Evolutionary conservation across 30 jellyfish, hydroid and myxozoan genomes (phyloP), one percentile per base, ranked within the genome.

Genomic region (Turritopsis rubra): DNA sequence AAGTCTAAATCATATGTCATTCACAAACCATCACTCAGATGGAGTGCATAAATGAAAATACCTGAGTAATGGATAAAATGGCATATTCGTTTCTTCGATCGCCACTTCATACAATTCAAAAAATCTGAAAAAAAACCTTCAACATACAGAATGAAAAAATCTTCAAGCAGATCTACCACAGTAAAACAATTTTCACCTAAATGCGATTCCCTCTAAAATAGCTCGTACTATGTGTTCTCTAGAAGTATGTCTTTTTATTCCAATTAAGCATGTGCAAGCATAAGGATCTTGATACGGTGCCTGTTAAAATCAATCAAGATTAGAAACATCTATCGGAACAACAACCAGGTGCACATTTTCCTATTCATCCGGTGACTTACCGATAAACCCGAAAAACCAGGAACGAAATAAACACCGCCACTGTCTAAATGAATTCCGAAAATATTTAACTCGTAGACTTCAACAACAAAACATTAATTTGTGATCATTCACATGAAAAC

Each of bases 151-250:
- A 74, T 7, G 9, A 65, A 30, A 18, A n/a, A n/a, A n/a, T n/a
- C n/a, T n/a, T n/a, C n/a, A n/a, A n/a, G n/a, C n/a, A n/a, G n/a
- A n/a, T n/a, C n/a, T n/a, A n/a, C n/a, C n/a, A n/a, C n/a, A n/a
- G n/a, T n/a, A n/a, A n/a, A n/a, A n/a, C n/a, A n/a, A n/a, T n/a
- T n/a, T n/a, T 71, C 53, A 82, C 88, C 85, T 82, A 75, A 93
- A 93, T 18, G 96, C 96, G 73, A 93, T 79, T 53, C 96, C 89
- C 72, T 93, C 99, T 17, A 88, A 75, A n/a, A 93, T 92, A 8
- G 99, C 99, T 54, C 96, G 87, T 54, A 86, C 90, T 53, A 93
- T 71, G 52, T 93, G 96, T 18, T 29, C 82, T 80, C 72, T 85
- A 4, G 90, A 17, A 4, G 96, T 86, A 53, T 80, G 81, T 25